phyloP scores from a whole-genome alignment of 1,140 invertebrate species.

The Drosophila sechellia region DNA sequence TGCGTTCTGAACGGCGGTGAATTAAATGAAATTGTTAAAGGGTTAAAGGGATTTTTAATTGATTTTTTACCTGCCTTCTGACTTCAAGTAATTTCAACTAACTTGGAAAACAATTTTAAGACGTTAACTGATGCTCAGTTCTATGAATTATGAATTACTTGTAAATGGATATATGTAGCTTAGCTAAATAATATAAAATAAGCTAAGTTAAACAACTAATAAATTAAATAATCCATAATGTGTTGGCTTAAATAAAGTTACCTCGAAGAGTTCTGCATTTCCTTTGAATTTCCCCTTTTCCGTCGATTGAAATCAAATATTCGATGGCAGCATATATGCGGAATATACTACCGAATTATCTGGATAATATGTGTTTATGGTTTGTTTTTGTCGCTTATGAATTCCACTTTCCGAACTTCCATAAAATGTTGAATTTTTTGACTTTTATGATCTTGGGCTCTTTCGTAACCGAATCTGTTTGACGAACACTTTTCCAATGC shows the following conservation, averaged over 20 bases:
- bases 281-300: constrained; percentile 53
- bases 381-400: constrained; percentile 47
- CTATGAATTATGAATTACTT: no score
- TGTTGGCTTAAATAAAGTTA: constrained; percentile 22
- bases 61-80: neutral
- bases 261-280: constrained; percentile 70
- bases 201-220: no score
- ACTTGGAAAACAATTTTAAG: neutral
- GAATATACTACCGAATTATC: constrained; percentile 35
- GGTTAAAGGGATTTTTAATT: constrained; percentile 5
- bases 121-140: no score
- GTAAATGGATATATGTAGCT: no score
- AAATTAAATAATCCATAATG: no score
- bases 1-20: constrained; percentile 4
- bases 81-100: neutral
- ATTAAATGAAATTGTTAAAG: neutral
- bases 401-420: constrained; percentile 32
- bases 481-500: constrained; percentile 65
- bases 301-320: constrained; percentile 45
- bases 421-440: constrained; percentile 57
- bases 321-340: constrained; percentile 21
- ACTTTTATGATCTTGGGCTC: constrained; percentile 65
- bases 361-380: constrained; percentile 39
- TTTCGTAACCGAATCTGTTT: constrained; percentile 55
- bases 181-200: no score